phyloP scores from a whole-genome alignment of 2,797 vertebrate species.

The Siniperca obscura region DNA sequence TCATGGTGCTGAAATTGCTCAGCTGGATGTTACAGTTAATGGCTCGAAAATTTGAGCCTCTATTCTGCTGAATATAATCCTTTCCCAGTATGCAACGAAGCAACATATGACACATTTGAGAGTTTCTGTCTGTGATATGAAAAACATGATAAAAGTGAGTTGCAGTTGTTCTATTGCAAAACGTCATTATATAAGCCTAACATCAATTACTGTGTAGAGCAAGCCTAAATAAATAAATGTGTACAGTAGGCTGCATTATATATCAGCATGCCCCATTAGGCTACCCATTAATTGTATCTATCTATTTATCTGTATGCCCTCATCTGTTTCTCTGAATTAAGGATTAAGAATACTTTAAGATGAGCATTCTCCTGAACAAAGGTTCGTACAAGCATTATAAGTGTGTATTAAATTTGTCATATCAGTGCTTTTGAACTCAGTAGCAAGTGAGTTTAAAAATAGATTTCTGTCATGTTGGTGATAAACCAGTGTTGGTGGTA shows the following conservation, averaged over 20 bases:
- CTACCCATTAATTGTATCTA: neutral
- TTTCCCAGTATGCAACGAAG: slow-evolving; percentile 28
- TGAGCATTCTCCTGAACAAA: slow-evolving; percentile 4
- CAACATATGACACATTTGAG: slow-evolving; percentile 59
- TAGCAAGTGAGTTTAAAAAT: slow-evolving; percentile 36
- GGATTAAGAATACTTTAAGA: neutral
- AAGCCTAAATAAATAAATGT: neutral
- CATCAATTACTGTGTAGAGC: neutral
- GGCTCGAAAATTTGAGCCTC: slow-evolving; percentile 24
- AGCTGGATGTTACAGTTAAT: slow-evolving; percentile 29
- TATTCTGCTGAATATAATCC: slow-evolving; percentile 24
- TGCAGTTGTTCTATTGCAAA: neutral
- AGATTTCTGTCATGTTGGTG: slow-evolving; percentile 51
- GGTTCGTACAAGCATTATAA: slow-evolving; percentile 7
- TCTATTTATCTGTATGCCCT: neutral
- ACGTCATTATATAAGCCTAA: neutral
- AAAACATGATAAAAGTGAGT: neutral
- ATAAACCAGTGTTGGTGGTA: slow-evolving; percentile 54
- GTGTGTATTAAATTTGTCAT: neutral
- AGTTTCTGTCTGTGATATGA: neutral
- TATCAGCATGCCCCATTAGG: neutral
- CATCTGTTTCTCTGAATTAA: neutral
- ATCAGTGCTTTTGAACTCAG: slow-evolving; percentile 32
- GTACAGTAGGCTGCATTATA: neutral
- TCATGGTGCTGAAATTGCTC: slow-evolving; percentile 78